Evolutionary conservation across 92 coral and sea anemone genomes (phyloP).

Genomic region (Palythoa caribaeorum): DNA sequence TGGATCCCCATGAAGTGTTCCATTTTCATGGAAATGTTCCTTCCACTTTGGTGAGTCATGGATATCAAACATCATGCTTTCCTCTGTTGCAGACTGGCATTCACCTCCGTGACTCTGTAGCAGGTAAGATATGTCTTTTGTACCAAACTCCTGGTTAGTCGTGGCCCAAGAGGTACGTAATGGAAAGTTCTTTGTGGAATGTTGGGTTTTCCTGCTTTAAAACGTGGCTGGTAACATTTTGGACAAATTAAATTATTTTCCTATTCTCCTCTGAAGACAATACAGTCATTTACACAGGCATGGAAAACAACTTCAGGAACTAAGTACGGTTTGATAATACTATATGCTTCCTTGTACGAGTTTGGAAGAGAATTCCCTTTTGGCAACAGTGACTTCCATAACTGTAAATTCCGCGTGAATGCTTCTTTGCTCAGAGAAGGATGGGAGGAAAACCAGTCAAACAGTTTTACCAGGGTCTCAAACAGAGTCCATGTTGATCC

Average conservation of each 20-base stretch:
- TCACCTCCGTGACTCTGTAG: not conserved
- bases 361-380: not conserved
- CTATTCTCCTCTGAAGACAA: not conserved
- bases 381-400: not conserved
- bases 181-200: not conserved
- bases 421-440: not conserved
- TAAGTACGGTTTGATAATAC: not conserved
- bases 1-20: not conserved
- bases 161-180: not conserved
- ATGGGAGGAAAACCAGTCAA: not conserved
- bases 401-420: not conserved
- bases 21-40: not conserved
- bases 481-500: not conserved
- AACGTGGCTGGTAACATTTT: not conserved
- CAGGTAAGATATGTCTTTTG: not conserved
- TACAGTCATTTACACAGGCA: not conserved
- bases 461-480: not conserved
- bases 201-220: not conserved
- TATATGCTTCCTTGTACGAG: not conserved
- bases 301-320: not conserved
- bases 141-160: not conserved
- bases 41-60: constrained; percentile 11
- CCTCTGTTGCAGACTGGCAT: not conserved
- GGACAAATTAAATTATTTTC: not conserved
- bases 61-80: not conserved